These are phyloP conservation scores for Telmatochromis sp. DNA, from an alignment of 2,113 vertebrate genomes.

Conservation along the genomic window DNA sequence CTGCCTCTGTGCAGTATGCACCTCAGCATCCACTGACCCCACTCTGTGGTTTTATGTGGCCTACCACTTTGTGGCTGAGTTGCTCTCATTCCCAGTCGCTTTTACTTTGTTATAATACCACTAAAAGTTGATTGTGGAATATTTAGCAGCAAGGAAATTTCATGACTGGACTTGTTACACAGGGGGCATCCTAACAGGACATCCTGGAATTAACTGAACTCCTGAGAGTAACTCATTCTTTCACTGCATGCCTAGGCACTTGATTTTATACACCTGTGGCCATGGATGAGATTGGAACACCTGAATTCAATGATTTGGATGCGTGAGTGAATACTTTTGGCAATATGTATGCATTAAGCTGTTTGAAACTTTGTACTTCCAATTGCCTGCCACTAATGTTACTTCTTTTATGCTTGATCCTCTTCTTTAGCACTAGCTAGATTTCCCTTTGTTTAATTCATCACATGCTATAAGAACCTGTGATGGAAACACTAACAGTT, in stretches of 20 bases:
- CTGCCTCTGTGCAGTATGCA: not conserved
- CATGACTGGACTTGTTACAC: not conserved
- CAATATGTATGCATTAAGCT: not conserved
- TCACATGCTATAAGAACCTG: not conserved
- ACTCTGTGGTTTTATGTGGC: not conserved
- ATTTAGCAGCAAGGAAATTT: not conserved
- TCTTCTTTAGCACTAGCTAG: not conserved
- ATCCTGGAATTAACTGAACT: not conserved
- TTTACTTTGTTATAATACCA: not conserved
- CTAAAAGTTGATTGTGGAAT: not conserved
- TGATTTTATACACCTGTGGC: not conserved
- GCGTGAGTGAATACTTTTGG: not conserved
- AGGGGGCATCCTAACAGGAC: not conserved
- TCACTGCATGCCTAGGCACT: not conserved
- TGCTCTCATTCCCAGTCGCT: rapidly evolving
- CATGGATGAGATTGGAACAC: not conserved
- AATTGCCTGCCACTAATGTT: not conserved
- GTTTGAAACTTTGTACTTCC: not conserved
- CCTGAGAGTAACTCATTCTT: not conserved
- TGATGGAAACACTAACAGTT: not conserved
- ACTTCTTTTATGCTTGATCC: not conserved
- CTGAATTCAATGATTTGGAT: not conserved
- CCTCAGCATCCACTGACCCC: not conserved
- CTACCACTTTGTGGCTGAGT: not conserved
- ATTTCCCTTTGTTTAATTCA: not conserved